These are phyloP conservation scores for Poicephalus meyeri DNA, from an alignment of 2,113 vertebrate species.

Conservation along the genomic window DNA sequence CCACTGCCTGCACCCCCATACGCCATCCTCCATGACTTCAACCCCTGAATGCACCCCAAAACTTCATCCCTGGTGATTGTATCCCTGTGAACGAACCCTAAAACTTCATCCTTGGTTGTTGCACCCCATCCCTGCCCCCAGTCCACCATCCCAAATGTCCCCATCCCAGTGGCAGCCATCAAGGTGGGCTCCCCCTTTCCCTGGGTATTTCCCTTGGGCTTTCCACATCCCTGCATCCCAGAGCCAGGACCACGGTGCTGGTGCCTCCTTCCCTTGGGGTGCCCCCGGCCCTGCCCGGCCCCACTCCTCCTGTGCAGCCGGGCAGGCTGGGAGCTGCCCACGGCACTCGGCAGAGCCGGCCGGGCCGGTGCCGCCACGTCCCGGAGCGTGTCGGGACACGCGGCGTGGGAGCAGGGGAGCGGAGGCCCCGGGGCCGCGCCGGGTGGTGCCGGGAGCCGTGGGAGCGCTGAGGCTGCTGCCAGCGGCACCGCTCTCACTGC, in stretches of 20 bases:
- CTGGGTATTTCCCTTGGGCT: not conserved
- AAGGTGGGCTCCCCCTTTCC: accelerated
- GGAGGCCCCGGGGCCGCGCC: not conserved
- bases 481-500: not conserved
- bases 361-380: conserved; percentile 23
- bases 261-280: not conserved
- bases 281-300: not conserved
- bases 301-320: not conserved
- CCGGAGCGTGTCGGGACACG: conserved; percentile 29
- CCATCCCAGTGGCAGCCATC: accelerated
- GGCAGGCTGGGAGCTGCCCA: conserved; percentile 35
- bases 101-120: accelerated
- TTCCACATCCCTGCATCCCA: accelerated
- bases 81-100: not conserved
- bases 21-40: not conserved
- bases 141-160: not conserved
- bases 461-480: not conserved
- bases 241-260: accelerated
- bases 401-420: not conserved
- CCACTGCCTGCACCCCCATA: not conserved
- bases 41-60: not conserved
- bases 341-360: not conserved
- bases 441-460: conserved; percentile 25
- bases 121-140: no score
- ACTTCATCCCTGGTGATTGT: not conserved